These are phyloP conservation scores for Vulpes ferrilata DNA, from an alignment of 2,113 vertebrate genomes.

Conservation along the genomic window DNA sequence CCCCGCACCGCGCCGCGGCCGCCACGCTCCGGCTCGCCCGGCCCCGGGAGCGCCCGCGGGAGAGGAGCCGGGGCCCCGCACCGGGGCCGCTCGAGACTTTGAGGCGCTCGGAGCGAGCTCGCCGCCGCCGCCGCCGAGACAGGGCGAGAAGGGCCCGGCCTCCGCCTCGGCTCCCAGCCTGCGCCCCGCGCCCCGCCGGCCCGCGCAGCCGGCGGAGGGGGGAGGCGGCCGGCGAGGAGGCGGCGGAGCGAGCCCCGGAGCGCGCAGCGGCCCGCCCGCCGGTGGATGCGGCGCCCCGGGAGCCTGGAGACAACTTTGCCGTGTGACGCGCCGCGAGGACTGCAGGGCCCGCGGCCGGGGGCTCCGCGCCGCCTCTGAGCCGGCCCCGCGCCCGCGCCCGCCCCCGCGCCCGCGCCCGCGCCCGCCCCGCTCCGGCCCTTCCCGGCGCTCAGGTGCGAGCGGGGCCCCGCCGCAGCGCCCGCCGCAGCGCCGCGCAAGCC, in stretches of 20 bases:
- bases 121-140: background rate
- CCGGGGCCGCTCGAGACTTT: constrained; percentile 67
- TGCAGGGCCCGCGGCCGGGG: constrained; percentile 76
- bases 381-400: constrained; percentile 58
- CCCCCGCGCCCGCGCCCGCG: constrained; percentile 56
- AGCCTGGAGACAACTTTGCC: constrained; percentile 82
- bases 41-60: constrained; percentile 65
- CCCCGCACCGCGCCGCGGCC: constrained; percentile 55
- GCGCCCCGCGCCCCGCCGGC: constrained; percentile 48
- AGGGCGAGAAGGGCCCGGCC: constrained; percentile 29
- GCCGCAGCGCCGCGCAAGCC: constrained; percentile 73
- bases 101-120: background rate
- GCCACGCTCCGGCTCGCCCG: constrained; percentile 37
- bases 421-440: constrained; percentile 60
- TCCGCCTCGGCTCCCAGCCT: constrained; percentile 9
- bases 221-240: constrained; percentile 13
- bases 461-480: constrained; percentile 80
- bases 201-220: constrained; percentile 46
- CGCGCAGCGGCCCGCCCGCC: constrained; percentile 66
- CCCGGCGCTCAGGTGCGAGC: constrained; percentile 74
- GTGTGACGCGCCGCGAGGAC: constrained; percentile 78
- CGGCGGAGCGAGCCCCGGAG: constrained; percentile 55
- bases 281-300: constrained; percentile 74
- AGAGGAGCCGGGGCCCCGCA: constrained; percentile 28
- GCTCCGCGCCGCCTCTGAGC: constrained; percentile 62